A percentile compares a stretch with the other conserved stretches of the same genome.
These are phyloP conservation scores for Idaea dimidiata DNA, from an alignment of 2,888 invertebrate genomes.

Conservation along the genomic window DNA sequence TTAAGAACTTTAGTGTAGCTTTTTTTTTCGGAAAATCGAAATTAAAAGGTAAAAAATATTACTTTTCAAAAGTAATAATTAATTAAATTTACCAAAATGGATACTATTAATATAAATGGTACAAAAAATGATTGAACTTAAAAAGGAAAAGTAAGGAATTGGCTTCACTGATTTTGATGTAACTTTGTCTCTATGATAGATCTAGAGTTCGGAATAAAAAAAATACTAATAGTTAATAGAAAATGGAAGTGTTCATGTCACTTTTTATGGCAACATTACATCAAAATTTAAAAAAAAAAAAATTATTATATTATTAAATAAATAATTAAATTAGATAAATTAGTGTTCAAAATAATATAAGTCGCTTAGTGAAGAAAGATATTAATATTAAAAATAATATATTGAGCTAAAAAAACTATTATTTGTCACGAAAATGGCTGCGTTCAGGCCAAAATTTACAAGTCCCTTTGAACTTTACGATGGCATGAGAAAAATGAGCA, in stretches of 20 bases:
- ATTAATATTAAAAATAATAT: neutral
- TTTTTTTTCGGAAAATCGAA: neutral
- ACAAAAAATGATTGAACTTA: neutral
- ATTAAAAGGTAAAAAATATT: neutral
- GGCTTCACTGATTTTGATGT: neutral
- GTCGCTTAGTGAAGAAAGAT: neutral
- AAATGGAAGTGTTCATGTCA: neutral
- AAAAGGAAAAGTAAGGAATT: neutral
- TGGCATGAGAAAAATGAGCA: no score
- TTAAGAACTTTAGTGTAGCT: neutral
- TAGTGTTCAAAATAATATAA: conserved; percentile 1
- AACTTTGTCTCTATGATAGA: neutral
- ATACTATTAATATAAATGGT: neutral
- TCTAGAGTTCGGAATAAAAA: neutral
- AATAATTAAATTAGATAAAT: neutral
- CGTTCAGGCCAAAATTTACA: neutral
- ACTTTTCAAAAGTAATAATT: neutral
- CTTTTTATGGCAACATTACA: neutral
- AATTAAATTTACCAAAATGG: neutral
- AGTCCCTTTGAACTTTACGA: neutral
- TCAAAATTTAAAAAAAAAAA: neutral
- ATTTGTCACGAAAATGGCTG: neutral
- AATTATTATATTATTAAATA: neutral
- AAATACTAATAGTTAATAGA: neutral
- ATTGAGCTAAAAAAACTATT: neutral